A percentile compares a stretch with the other conserved stretches of the same genome.
phyloP scores from a whole-genome alignment of 2,797 vertebrate genomes.

The Channallabes apus region DNA sequence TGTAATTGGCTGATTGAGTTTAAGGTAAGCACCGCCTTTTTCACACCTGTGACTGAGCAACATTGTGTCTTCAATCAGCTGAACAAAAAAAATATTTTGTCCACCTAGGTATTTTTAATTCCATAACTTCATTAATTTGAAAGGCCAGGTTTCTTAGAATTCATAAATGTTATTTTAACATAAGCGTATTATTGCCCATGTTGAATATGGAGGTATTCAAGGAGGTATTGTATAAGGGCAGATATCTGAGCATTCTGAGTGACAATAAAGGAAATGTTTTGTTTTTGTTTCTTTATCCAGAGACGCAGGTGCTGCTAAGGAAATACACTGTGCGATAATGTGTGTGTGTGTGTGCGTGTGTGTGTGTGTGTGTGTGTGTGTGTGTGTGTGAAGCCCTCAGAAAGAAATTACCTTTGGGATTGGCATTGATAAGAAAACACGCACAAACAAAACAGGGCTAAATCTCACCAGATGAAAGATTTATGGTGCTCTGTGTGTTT shows the following conservation, averaged over 20 bases:
- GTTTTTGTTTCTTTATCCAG: constrained; percentile 9
- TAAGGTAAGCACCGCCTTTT: background rate
- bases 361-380: background rate
- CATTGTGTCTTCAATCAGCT: background rate
- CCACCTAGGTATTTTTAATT: background rate
- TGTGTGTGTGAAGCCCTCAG: background rate
- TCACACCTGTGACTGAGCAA: background rate
- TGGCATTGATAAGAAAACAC: constrained; percentile 35
- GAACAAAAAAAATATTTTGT: background rate
- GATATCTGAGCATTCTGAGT: background rate
- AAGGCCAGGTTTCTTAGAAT: background rate
- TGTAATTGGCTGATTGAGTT: background rate
- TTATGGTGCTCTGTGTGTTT: constrained; percentile 23
- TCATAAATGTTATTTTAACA: background rate
- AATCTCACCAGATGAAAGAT: constrained; percentile 38
- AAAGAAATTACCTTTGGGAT: constrained; percentile 45
- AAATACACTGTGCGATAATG: background rate
- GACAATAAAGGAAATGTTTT: background rate
- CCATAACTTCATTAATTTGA: background rate
- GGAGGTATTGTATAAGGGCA: background rate
- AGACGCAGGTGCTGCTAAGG: constrained; percentile 14
- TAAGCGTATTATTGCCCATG: background rate
- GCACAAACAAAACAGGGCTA: constrained; percentile 29
- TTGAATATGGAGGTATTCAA: too few relatives aligned
- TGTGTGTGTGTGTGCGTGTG: background rate